These are phyloP conservation scores for Gymnoscelis rufifasciata DNA, from an alignment of 2,888 invertebrate genomes.

Conservation along the genomic window DNA sequence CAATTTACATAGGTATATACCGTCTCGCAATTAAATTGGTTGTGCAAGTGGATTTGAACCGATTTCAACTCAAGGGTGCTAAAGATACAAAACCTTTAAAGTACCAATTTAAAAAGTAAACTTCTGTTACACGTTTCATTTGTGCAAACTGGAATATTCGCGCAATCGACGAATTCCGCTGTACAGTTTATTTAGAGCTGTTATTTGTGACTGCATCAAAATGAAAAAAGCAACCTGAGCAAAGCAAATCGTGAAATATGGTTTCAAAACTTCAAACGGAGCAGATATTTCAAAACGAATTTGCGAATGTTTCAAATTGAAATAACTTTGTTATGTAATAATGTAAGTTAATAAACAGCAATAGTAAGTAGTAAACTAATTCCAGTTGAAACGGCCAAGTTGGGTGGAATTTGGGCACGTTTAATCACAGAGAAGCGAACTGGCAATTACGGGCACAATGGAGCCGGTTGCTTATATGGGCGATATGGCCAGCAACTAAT, in stretches of 20 bases:
- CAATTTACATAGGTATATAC: background rate
- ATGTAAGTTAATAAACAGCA: background rate
- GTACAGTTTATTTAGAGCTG: slow-evolving; percentile 3
- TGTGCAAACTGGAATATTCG: slow-evolving; percentile 1
- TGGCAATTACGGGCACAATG: slow-evolving; percentile 21
- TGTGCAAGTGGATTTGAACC: background rate
- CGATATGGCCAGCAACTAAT: slow-evolving; percentile 25
- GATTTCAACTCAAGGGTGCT: background rate
- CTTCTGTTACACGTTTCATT: background rate
- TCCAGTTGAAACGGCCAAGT: slow-evolving; percentile 10
- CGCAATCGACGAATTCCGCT: background rate
- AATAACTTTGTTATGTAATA: background rate
- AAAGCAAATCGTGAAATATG: slow-evolving; percentile 11
- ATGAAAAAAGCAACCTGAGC: slow-evolving; percentile 1
- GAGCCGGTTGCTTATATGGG: slow-evolving; percentile 21
- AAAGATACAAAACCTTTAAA: background rate
- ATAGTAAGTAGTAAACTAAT: background rate
- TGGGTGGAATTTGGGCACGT: slow-evolving; percentile 12
- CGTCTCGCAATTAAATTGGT: background rate
- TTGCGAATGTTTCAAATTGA: background rate
- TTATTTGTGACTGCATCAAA: slow-evolving; percentile 12
- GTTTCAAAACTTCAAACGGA: slow-evolving; percentile 3
- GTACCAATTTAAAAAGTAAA: background rate
- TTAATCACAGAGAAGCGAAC: slow-evolving; percentile 20
- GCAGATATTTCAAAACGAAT: background rate